Base-by-base conservation (phyloP, 2,797 vertebrate genomes). In the Adelosebastes latens region DNA sequence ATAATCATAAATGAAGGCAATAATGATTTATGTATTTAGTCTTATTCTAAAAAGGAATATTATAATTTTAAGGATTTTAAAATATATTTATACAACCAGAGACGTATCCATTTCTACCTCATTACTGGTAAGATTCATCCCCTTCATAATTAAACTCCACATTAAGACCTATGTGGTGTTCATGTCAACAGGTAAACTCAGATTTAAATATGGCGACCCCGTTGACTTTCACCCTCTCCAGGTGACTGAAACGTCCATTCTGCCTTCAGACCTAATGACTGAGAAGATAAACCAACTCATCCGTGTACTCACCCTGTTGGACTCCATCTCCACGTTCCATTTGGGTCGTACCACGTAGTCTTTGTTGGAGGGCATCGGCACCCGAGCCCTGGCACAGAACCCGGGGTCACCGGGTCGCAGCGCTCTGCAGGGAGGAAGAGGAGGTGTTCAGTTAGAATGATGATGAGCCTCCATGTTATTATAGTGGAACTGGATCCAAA, bases 321-420 rank as follows among this genome's bases (percentile, higher is more conserved):
- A 96, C 32, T 99, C 98, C 73, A 96, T 94, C 83, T 99, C 98
- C 52, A 99, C 96, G 7, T 99, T 99, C 98, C 98, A 99, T 78
- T 99, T 99, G 73, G 98, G 98, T 67, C 98, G 96, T 6, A 99
- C 98, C 1, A 99, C 98, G 0, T 99, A 99, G 94, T 99, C 98
- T 87, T 99, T 99, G 94, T 99, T 99, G 76, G 98, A 99, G 4
- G 98, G 98, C 97, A 99, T 97, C 0, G 98, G 98, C 5, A 99
- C 98, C 64, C 98, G 95, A 0, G 98, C 98, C 16, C 98, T 93
- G 79, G 98, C 97, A 84, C 98, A 99, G 91, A 99, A 99, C 5
- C 98, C 98, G 0, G 98, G 98, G 85, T 99, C 98, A 18, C 98
- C 98, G 0, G 98, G 98, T 29, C 98, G 90, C 67, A 99, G 95